phyloP scores from a whole-genome alignment of 2,888 invertebrate species.

The Eugnorisma glareosa region DNA sequence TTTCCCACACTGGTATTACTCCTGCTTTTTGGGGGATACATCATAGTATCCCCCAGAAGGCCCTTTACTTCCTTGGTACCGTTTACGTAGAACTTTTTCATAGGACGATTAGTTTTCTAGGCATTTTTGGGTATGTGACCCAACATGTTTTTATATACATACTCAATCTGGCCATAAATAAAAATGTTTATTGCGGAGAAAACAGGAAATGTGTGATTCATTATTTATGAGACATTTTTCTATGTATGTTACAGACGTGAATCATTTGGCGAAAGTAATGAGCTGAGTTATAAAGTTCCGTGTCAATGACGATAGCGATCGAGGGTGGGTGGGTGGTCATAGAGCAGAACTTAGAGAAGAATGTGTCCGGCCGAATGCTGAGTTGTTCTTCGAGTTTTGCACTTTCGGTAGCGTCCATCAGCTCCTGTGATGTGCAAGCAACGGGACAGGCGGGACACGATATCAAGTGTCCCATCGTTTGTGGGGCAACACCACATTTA shows the following conservation, averaged over 20 bases:
- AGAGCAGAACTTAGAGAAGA: not conserved
- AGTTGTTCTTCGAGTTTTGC: not conserved
- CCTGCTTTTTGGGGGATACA: no score
- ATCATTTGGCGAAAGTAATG: slow-evolving; percentile 52
- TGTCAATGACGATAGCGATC: not conserved
- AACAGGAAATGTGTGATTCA: slow-evolving; percentile 42
- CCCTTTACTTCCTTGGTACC: not conserved
- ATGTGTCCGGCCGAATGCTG: not conserved
- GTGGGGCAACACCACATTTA: no score
- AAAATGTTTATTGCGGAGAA: slow-evolving; percentile 18
- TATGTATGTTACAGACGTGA: slow-evolving; percentile 19
- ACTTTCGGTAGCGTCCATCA: no score
- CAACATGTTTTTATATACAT: not conserved
- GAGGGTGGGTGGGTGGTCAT: not conserved
- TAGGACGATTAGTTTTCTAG: not conserved
- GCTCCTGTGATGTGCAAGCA: no score
- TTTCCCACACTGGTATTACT: no score
- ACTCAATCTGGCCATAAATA: not conserved
- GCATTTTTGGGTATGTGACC: not conserved
- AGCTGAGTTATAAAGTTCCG: slow-evolving; percentile 14
- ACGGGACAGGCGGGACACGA: no score
- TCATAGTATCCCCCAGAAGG: no score
- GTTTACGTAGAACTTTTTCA: not conserved
- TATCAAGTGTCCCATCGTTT: no score
- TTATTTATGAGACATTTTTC: slow-evolving; percentile 24